Percentiles rank a stretch among this genome's conserved stretches.
phyloP scores from a whole-genome alignment of 2,797 vertebrate genomes.

The Clarias fuscus region DNA sequence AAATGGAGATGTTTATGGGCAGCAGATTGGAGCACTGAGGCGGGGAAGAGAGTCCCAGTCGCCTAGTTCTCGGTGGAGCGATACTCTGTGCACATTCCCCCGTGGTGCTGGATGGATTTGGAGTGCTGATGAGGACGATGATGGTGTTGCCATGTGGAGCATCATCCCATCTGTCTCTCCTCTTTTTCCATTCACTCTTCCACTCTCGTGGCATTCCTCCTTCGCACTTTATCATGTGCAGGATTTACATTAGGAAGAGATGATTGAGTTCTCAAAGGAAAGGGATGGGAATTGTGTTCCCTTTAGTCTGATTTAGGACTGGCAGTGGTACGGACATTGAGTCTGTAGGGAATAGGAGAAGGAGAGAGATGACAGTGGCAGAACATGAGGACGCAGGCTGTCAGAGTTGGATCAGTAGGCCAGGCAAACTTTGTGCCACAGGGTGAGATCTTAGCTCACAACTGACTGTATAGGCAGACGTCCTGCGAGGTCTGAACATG shows the following conservation, averaged over 20 bases:
- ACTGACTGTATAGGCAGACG: conserved; percentile 54
- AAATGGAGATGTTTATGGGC: conserved; percentile 67
- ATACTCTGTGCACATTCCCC: conserved; percentile 70
- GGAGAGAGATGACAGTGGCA: conserved; percentile 54
- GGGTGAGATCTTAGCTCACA: conserved; percentile 62
- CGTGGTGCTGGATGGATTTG: conserved; percentile 63
- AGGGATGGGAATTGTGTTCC: conserved; percentile 35
- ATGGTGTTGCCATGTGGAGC: conserved; percentile 68
- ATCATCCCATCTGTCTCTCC: conserved; percentile 69
- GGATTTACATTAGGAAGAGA: conserved; percentile 5
- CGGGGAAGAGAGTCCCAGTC: conserved; percentile 65
- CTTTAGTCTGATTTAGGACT: conserved; percentile 26
- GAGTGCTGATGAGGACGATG: conserved; percentile 74
- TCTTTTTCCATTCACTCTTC: conserved; percentile 39
- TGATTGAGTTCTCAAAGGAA: neutral
- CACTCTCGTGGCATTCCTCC: conserved; percentile 24
- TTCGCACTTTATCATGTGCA: conserved; percentile 26
- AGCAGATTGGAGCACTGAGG: conserved; percentile 57
- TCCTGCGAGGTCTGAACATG: conserved; percentile 50
- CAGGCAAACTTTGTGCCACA: conserved; percentile 61
- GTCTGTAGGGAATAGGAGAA: conserved; percentile 46
- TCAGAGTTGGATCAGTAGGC: conserved; percentile 74
- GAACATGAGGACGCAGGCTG: conserved; percentile 60
- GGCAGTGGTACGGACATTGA: conserved; percentile 40
- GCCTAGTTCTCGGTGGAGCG: conserved; percentile 69